phyloP scores from a whole-genome alignment of 2,113 vertebrate genomes.

The Mobula hypostoma region DNA sequence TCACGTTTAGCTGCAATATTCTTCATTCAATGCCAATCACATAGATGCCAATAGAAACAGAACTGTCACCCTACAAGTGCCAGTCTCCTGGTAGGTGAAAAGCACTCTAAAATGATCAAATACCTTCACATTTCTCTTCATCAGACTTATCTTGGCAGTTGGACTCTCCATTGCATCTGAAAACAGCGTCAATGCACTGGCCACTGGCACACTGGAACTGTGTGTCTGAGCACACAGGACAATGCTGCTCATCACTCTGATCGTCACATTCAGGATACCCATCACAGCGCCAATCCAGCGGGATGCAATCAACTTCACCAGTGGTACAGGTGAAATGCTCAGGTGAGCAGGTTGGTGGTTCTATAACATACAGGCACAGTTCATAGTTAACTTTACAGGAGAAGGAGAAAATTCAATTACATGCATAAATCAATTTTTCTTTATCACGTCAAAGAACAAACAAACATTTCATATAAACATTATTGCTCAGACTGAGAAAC shows the following conservation, averaged over 20 bases:
- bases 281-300: conserved; percentile 86
- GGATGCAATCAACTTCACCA: conserved; percentile 95
- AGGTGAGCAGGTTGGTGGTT: conserved; percentile 91
- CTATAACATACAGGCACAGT: conserved; percentile 56
- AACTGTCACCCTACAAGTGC: no score
- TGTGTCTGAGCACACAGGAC: conserved; percentile 77
- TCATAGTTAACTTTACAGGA: neutral
- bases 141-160: conserved; percentile 93
- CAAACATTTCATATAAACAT: neutral
- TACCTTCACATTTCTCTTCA: conserved; percentile 88
- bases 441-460: neutral
- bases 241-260: conserved; percentile 85
- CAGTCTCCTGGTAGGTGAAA: neutral
- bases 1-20: neutral
- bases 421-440: neutral
- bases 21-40: neutral
- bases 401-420: neutral
- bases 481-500: neutral
- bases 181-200: conserved; percentile 75
- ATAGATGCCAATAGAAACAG: neutral
- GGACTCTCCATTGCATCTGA: conserved; percentile 81
- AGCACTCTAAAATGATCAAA: neutral
- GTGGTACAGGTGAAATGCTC: conserved; percentile 91
- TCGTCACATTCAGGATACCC: conserved; percentile 88
- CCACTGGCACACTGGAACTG: conserved; percentile 93